These are phyloP conservation scores for Anorthoa munda DNA, from an alignment of 2,888 invertebrate species.

Conservation along the genomic window DNA sequence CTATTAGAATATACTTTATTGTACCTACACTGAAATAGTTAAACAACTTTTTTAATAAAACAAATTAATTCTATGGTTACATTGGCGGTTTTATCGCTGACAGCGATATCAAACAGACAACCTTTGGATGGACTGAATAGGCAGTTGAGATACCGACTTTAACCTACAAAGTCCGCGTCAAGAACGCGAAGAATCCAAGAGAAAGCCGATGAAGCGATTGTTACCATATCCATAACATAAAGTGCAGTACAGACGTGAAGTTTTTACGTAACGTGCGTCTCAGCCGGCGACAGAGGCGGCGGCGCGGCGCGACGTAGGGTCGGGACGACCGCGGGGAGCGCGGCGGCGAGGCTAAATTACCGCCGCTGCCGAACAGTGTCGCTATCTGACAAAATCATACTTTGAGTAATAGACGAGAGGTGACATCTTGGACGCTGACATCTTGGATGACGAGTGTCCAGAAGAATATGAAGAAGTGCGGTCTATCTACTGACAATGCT, in stretches of 20 bases:
- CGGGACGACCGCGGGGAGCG: constrained; percentile 52
- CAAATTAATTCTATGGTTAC: no score
- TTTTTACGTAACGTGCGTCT: constrained; percentile 76
- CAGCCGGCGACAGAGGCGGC: constrained; percentile 68
- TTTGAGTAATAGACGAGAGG: no score
- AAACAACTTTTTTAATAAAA: no score
- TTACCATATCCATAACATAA: constrained; percentile 67
- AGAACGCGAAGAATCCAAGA: constrained; percentile 62
- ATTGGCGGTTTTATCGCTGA: no score
- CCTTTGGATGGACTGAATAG: neutral
- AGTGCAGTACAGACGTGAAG: constrained; percentile 73
- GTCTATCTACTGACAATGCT: no score
- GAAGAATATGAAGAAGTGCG: no score
- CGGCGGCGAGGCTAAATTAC: constrained; percentile 72
- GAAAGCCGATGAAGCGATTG: constrained; percentile 71
- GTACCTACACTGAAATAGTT: no score
- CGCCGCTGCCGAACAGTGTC: constrained; percentile 53
- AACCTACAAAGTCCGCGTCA: constrained; percentile 34
- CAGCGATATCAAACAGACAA: no score
- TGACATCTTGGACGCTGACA: no score
- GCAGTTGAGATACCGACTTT: constrained; percentile 2
- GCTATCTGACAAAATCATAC: no score
- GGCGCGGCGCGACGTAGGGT: constrained; percentile 59
- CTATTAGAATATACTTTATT: no score
- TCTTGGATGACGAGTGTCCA: no score